phyloP scores from a whole-genome alignment of 1,140 invertebrate species.

The Melitaea cinxia region DNA sequence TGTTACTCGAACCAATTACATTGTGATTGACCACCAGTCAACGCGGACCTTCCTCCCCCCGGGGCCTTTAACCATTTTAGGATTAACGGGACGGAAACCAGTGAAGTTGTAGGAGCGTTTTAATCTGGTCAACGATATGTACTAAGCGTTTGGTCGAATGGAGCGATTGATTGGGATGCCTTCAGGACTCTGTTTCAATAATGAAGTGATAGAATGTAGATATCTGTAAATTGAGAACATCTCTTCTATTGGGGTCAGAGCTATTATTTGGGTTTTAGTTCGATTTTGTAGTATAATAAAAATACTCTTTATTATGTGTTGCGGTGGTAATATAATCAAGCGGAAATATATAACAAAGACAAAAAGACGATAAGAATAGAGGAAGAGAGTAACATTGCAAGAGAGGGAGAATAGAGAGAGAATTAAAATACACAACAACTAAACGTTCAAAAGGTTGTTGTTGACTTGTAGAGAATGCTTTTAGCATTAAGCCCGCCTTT shows the following conservation, averaged over 20 bases:
- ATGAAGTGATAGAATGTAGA: constrained; percentile 54
- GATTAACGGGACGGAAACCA: background rate
- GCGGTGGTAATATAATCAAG: too few relatives aligned
- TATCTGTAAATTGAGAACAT: constrained; percentile 10
- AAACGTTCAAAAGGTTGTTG: too few relatives aligned
- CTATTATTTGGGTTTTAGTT: background rate
- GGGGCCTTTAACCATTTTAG: background rate
- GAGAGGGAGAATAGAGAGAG: too few relatives aligned
- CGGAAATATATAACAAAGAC: too few relatives aligned
- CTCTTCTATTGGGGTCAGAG: background rate
- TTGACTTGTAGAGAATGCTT: too few relatives aligned
- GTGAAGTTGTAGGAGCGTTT: constrained; percentile 39
- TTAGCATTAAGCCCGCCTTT: too few relatives aligned
- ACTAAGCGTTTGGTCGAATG: constrained; percentile 66
- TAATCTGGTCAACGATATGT: constrained; percentile 46
- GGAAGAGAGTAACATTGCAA: too few relatives aligned
- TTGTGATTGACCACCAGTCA: constrained; percentile 66
- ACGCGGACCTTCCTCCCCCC: constrained; percentile 32
- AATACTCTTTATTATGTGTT: background rate
- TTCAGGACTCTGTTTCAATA: constrained; percentile 63
- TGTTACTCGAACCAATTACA: constrained; percentile 70
- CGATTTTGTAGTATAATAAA: background rate
- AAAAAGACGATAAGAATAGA: too few relatives aligned
- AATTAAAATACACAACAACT: too few relatives aligned
- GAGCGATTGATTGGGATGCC: constrained; percentile 64